phyloP scores from a whole-genome alignment of 1,140 invertebrate genomes.

The Drosophila punjabiensis region DNA sequence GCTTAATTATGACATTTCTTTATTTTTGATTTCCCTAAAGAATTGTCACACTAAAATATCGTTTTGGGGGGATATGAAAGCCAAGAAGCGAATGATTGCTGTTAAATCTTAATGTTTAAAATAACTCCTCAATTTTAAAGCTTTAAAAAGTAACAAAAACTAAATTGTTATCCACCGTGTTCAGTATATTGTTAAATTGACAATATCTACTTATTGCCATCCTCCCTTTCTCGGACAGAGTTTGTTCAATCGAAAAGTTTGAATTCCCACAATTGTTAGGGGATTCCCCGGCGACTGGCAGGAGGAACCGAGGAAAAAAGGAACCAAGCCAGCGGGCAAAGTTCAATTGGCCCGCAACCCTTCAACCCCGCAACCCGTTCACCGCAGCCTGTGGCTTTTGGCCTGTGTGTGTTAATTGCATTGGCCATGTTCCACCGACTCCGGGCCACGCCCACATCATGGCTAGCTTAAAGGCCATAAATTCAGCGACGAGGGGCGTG shows the following conservation, averaged over 20 bases:
- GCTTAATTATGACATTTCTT: no score
- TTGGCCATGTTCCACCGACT: conserved; percentile 43
- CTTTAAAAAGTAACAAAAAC: no score
- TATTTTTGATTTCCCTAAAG: no score
- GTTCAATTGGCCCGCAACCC: conserved; percentile 39
- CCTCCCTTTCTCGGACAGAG: neutral
- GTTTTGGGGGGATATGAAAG: no score
- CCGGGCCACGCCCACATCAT: conserved; percentile 25
- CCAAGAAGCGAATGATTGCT: no score
- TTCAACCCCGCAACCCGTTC: neutral
- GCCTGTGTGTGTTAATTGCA: conserved; percentile 68
- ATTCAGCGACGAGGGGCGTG: conserved; percentile 34
- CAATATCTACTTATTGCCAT: neutral
- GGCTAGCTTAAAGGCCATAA: conserved; percentile 57
- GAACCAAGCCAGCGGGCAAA: conserved; percentile 22
- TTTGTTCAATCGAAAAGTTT: conserved; percentile 27
- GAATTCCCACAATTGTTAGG: conserved; percentile 42
- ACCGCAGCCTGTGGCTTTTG: conserved; percentile 34
- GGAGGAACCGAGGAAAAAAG: conserved; percentile 1
- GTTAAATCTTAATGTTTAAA: neutral
- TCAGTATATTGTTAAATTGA: neutral
- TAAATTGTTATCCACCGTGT: no score
- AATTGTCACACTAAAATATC: no score
- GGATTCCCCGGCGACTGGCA: conserved; percentile 30
- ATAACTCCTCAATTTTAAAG: neutral